Evolutionary conservation across 2,888 invertebrate species (phyloP), one percentile per base, ranked within the genome.

Genomic region (Cremastinae sp.): DNA sequence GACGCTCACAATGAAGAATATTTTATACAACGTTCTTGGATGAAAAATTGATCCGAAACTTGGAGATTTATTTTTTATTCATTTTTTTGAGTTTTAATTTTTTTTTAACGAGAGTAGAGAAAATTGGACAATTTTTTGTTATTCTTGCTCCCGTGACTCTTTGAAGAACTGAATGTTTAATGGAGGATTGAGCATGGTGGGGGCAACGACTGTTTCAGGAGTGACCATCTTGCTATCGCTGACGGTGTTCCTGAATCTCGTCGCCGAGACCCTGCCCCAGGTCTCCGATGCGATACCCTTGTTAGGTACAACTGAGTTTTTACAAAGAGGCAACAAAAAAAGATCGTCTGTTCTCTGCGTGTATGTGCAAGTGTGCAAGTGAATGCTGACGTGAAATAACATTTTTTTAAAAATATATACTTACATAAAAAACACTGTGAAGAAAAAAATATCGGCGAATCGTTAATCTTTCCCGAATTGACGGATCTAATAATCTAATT

Each of bases 241-340:
- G 94, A 98, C 98, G 93, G 98, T 99, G 93, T 99, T 99, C 94
- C 96, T 98, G 93, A 97, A 98, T 94, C 96, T 98, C 94, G 98
- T 99, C 92, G 98, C 98, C 88, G 98, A 98, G 95, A 98, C 98
- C 92, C 96, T 98, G 95, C 98, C 98, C 92, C 98, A 97, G 94
- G 98, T 98, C 92, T 98, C 98, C 92, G 98, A 98, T 93, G 98
- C 98, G 92, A 98, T 99, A 93, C 98, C 99, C 92, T 94, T 99
- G 93, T 98, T 99, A 96, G 98, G 98, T 97, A 96, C 94, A 93
- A 86, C 90, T 82, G 90, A 89, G 89, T 86, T 90, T 89, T 90
- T 76, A 76, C 76, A 76, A 76, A 76, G 76, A 76, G 76, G 90
- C 77, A 71, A 77, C 10, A 69, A 43, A 43, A 69, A 64, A 69